phyloP scores from a whole-genome alignment of 2,113 vertebrate species.

The Anser cygnoides region DNA sequence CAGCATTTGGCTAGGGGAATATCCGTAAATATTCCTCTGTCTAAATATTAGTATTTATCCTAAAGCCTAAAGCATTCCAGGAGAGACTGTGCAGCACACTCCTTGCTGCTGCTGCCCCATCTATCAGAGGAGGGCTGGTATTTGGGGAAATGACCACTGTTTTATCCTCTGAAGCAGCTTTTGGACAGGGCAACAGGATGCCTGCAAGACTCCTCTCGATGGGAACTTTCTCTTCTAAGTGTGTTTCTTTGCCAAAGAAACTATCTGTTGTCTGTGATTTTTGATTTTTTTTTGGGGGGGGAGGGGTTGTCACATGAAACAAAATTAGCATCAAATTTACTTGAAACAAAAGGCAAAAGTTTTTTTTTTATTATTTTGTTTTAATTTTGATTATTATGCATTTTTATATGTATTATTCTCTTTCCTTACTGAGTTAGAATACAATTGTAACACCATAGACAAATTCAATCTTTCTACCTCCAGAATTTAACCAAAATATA shows the following conservation, averaged over 20 bases:
- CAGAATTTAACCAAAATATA: not conserved
- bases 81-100: not conserved
- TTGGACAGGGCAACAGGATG: not conserved
- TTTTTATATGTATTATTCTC: not conserved
- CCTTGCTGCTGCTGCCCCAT: not conserved
- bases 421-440: not conserved
- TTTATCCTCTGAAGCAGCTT: slow-evolving; percentile 37
- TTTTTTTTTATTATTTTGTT: not conserved
- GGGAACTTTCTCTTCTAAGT: not conserved
- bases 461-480: not conserved
- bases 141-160: not conserved
- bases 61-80: not conserved
- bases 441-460: not conserved
- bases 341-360: not conserved
- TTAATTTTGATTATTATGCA: not conserved
- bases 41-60: slow-evolving; percentile 58
- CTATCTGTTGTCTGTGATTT: not conserved
- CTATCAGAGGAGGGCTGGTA: not conserved
- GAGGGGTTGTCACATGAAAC: not conserved
- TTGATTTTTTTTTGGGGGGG: not conserved
- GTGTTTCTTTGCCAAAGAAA: not conserved
- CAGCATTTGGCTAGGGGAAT: not conserved
- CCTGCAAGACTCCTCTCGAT: not conserved
- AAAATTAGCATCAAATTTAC: slow-evolving; percentile 22
- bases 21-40: slow-evolving; percentile 40